Percentiles rank a stretch among this genome's conserved stretches.
Conservation (phyloP, 2,113 vertebrate genomes). For the Uria aalge region DNA sequence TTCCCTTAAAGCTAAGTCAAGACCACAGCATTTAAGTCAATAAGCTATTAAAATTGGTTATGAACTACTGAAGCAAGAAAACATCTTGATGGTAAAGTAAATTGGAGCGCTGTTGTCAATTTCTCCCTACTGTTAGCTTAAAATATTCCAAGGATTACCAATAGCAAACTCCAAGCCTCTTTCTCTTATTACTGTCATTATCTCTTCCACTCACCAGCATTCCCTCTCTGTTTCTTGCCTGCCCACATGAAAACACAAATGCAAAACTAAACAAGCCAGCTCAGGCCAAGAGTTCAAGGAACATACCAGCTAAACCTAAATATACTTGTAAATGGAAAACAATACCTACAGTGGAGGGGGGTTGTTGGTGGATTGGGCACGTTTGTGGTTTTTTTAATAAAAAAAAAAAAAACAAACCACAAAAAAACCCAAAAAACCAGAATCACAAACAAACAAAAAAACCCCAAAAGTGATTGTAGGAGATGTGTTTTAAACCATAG, state of each 20-base stretch:
- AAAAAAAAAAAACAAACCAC: no score
- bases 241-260: not conserved
- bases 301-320: not conserved
- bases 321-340: not conserved
- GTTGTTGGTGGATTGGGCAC: rapidly evolving
- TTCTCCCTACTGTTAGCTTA: not conserved
- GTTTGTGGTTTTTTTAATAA: no score
- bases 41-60: not conserved
- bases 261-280: not conserved
- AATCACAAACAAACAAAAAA: not conserved
- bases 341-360: not conserved
- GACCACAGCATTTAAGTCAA: not conserved
- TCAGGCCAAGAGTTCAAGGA: not conserved
- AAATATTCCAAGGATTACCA: not conserved
- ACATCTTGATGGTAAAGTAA: not conserved
- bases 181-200: not conserved
- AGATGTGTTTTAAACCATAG: not conserved
- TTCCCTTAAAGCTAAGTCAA: not conserved
- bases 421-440: no score
- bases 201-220: not conserved
- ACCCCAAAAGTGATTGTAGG: not conserved
- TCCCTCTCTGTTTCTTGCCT: not conserved
- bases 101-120: not conserved
- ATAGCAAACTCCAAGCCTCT: not conserved
- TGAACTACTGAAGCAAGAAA: constrained; percentile 1